phyloP scores from a whole-genome alignment of 2,888 invertebrate genomes.

The Cataglyphis altisquamis region DNA sequence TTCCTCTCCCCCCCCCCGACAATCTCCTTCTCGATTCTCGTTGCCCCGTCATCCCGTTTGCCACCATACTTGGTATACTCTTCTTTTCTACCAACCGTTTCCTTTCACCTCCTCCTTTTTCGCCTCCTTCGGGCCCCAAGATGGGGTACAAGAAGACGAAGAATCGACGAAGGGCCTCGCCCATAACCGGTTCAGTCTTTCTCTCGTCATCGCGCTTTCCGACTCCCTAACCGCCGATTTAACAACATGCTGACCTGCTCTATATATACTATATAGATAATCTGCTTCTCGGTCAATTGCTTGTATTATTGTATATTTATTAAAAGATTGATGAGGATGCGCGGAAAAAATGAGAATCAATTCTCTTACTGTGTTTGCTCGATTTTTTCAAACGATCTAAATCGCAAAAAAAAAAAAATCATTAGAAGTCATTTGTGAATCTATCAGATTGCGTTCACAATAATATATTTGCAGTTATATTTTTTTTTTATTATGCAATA shows the following conservation, averaged over 20 bases:
- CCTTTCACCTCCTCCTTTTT: slow-evolving; percentile 64
- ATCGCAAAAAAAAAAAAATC: not conserved
- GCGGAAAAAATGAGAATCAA: not conserved
- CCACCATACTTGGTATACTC: slow-evolving; percentile 85
- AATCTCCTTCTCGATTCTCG: slow-evolving; percentile 71
- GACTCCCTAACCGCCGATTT: slow-evolving; percentile 74
- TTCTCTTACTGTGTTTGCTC: not conserved
- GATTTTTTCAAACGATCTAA: not conserved
- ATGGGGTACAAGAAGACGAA: slow-evolving; percentile 79
- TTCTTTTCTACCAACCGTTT: slow-evolving; percentile 68
- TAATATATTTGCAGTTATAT: not conserved
- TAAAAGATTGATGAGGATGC: slow-evolving; percentile 3
- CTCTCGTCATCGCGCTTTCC: slow-evolving; percentile 78
- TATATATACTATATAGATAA: slow-evolving; percentile 67
- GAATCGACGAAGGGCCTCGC: slow-evolving; percentile 84
- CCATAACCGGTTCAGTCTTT: slow-evolving; percentile 85
- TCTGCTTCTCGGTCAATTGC: slow-evolving; percentile 30
- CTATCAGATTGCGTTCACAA: not conserved
- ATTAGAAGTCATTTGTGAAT: not conserved
- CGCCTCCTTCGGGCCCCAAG: slow-evolving; percentile 70
- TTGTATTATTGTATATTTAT: slow-evolving; percentile 12
- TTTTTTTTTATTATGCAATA: not conserved
- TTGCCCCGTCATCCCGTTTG: slow-evolving; percentile 82
- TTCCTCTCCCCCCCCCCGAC: slow-evolving; percentile 63
- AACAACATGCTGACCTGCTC: slow-evolving; percentile 75